Base-by-base conservation (phyloP, 2,113 vertebrate genomes). In the Hippopotamus amphibius region DNA sequence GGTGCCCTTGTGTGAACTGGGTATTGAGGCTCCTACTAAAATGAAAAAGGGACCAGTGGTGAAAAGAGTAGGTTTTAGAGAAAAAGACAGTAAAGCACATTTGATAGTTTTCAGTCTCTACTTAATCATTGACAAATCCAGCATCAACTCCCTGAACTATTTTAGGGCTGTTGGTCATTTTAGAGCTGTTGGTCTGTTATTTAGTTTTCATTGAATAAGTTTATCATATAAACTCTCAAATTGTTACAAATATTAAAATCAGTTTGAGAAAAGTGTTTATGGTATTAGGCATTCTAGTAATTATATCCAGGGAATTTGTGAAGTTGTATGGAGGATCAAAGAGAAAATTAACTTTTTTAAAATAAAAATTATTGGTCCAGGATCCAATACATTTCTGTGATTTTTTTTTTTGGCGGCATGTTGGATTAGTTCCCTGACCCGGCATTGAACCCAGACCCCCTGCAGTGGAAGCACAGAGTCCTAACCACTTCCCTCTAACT, bases 211-310 rank as follows among this genome's bases (percentile, higher is more conserved):
- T 19, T 76, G 26, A 83, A 66, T 61, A 57, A 66, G 46, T 66
- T 84, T 89, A n/a, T 61, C 11, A 63, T 43, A 33, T 72, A 61
- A 95, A 61, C n/a, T 80, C 19, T 72, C 4, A 71, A 79, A 69
- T 85, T 90, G 24, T 85, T 80, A 53, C 5, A 81, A 11, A 53
- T 92, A 69, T 6, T 92, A 63, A 87, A 91, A 81, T 24, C 63
- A 53, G 43, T 63, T 71, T 86, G 88, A 92, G 21, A 74, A 41
- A 57, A 86, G 69, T 81, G 77, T 74, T 82, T 74, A 87, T 69
- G 61, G 30, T 59, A 6, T 80, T 87, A 68, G 28, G 43, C 41
- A 30, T 80, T 91, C 53, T 90, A 11, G 53, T n/a, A 61, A 1
- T 83, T 63, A 24, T 33, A 5, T 77, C 41, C 15, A 33, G 12